These are phyloP conservation scores for Reticulitermes speratus DNA, from an alignment of 1,140 invertebrate species.

Conservation along the genomic window DNA sequence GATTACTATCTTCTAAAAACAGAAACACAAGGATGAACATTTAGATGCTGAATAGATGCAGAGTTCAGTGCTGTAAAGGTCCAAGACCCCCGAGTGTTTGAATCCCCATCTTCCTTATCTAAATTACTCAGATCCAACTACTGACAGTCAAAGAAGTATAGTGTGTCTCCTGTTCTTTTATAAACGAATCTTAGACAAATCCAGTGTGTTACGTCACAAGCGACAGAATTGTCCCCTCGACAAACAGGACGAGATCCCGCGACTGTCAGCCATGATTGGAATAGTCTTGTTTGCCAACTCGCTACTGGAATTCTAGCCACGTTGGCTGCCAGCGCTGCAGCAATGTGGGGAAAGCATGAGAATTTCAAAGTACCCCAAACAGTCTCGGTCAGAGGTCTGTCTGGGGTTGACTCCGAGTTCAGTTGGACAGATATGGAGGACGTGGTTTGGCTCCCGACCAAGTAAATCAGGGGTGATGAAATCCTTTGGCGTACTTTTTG, in stretches of 20 bases:
- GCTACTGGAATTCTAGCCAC: neutral
- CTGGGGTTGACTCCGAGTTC: neutral
- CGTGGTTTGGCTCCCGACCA: neutral
- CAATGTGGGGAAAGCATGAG: neutral
- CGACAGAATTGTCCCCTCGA: too few relatives aligned
- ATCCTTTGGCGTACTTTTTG: neutral
- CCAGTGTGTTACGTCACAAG: neutral
- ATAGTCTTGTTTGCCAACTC: neutral
- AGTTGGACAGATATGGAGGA: neutral
- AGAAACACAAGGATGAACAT: too few relatives aligned
- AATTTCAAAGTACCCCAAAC: neutral
- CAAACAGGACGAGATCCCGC: too few relatives aligned
- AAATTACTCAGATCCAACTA: too few relatives aligned
- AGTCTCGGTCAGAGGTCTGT: neutral
- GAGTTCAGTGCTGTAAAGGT: too few relatives aligned
- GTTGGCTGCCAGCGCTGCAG: neutral
- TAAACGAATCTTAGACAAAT: neutral
- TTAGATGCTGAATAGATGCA: too few relatives aligned
- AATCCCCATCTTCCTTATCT: too few relatives aligned
- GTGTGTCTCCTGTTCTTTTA: neutral
- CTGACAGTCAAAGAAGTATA: too few relatives aligned
- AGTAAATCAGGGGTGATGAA: neutral
- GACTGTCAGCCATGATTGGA: constrained; percentile 10
- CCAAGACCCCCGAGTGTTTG: too few relatives aligned
- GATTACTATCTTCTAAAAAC: too few relatives aligned